Conservation (phyloP, 2,888 invertebrate genomes). For the Scaptomyza caliginosa region DNA sequence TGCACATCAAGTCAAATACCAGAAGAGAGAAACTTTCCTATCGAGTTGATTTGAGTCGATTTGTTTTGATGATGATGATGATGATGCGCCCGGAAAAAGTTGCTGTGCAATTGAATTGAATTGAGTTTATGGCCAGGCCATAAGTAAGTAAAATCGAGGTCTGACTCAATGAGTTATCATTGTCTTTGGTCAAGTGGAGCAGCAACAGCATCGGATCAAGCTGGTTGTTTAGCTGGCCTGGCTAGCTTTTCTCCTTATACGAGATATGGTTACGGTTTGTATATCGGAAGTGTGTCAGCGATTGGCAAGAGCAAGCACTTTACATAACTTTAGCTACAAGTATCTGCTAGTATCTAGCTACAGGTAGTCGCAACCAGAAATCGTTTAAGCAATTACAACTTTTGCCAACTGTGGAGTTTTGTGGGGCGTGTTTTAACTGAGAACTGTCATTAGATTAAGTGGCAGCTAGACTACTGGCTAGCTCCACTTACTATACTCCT, state of each 20-base stretch:
- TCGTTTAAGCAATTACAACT: conserved; percentile 72
- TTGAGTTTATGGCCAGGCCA: conserved; percentile 59
- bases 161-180: conserved; percentile 67
- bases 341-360: conserved; percentile 28
- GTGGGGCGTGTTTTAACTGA: conserved; percentile 57
- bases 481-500: conserved; percentile 28
- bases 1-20: conserved; percentile 43
- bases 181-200: conserved; percentile 68
- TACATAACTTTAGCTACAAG: conserved; percentile 56
- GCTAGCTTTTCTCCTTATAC: conserved; percentile 58
- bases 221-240: conserved; percentile 25
- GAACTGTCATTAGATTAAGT: conserved; percentile 79
- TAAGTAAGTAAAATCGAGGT: conserved; percentile 29
- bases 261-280: conserved; percentile 47
- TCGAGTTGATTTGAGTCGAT: conserved; percentile 57
- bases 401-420: conserved; percentile 11
- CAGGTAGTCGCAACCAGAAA: conserved; percentile 66
- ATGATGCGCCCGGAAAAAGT: conserved; percentile 63
- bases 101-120: conserved; percentile 59
- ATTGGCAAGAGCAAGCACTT: conserved; percentile 54
- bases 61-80: conserved; percentile 61
- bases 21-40: conserved; percentile 52
- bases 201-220: conserved; percentile 12
- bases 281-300: conserved; percentile 76
- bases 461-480: conserved; percentile 52